Percentiles rank a stretch among this genome's conserved stretches.
Conservation (phyloP, 2,888 invertebrate genomes). For the Dexiosoma caninum region DNA sequence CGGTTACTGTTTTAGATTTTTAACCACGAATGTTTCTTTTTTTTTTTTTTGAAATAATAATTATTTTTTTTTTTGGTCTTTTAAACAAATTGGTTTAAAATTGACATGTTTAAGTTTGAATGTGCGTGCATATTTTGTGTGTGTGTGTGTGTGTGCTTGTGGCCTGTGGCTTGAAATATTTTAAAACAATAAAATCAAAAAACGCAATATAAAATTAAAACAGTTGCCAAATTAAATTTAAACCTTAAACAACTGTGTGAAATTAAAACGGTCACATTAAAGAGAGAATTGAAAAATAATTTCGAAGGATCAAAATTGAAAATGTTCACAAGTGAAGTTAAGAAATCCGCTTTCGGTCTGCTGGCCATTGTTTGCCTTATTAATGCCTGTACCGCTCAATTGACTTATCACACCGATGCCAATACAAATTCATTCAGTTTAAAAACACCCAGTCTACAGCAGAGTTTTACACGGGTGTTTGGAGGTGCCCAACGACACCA, state of each 20-base stretch:
- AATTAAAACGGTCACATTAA: neutral
- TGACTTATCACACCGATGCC: conserved; percentile 75
- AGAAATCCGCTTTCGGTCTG: conserved; percentile 59
- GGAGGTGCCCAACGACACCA: conserved; percentile 68
- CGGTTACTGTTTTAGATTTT: neutral
- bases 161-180: too few species aligned
- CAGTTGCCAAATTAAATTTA: conserved; percentile 60
- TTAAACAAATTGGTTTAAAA: neutral
- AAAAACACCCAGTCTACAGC: conserved; percentile 75
- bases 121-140: too few species aligned
- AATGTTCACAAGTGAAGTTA: conserved; percentile 49
- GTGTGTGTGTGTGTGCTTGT: neutral
- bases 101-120: too few species aligned
- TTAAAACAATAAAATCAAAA: conserved; percentile 54
- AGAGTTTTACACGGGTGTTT: conserved; percentile 75
- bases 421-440: conserved; percentile 75
- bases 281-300: neutral
- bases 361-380: conserved; percentile 59
- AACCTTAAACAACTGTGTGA: conserved; percentile 28
- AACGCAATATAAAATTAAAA: conserved; percentile 41
- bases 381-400: conserved; percentile 68
- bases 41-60: too few species aligned
- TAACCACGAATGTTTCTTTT: neutral
- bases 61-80: too few species aligned
- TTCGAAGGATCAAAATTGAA: conserved; percentile 21